Percentiles rank a stretch among this genome's conserved stretches.
phyloP scores from a whole-genome alignment of 2,113 vertebrate species.

The Herpetotheres cachinnans region DNA sequence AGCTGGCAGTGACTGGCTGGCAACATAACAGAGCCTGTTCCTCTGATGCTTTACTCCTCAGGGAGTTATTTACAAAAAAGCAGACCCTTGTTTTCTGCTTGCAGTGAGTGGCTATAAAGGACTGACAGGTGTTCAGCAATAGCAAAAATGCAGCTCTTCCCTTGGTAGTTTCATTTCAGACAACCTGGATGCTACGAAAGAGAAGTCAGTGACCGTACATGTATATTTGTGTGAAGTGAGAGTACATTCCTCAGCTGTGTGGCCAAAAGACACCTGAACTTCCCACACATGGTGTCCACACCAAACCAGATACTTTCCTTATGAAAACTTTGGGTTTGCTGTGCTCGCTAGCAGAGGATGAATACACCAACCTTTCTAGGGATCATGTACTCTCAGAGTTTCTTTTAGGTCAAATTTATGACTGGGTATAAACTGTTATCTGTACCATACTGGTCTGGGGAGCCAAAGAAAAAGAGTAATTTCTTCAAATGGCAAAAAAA shows the following conservation, averaged over 20 bases:
- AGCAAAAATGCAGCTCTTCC: background rate
- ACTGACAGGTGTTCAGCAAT: background rate
- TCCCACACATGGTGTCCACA: background rate
- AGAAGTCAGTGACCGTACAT: background rate
- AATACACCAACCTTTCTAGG: background rate
- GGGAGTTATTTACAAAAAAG: background rate
- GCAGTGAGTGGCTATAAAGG: background rate
- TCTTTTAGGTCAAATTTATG: background rate
- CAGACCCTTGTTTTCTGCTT: background rate
- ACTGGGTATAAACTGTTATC: background rate
- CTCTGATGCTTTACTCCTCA: background rate
- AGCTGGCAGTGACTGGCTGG: background rate
- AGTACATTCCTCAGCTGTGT: background rate
- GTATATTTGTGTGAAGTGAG: background rate
- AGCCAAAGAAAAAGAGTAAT: background rate
- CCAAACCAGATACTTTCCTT: background rate
- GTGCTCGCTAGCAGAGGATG: background rate
- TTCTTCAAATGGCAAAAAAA: background rate
- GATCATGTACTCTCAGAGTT: background rate
- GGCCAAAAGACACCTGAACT: background rate
- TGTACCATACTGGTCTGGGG: background rate
- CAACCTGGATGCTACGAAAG: background rate
- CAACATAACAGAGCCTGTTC: background rate
- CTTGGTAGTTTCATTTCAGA: background rate
- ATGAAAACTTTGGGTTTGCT: background rate